A percentile compares a stretch with the other conserved stretches of the same genome.
Evolutionary conservation across 2,888 invertebrate genomes (phyloP).

Genomic region (Dascillus cervinus): DNA sequence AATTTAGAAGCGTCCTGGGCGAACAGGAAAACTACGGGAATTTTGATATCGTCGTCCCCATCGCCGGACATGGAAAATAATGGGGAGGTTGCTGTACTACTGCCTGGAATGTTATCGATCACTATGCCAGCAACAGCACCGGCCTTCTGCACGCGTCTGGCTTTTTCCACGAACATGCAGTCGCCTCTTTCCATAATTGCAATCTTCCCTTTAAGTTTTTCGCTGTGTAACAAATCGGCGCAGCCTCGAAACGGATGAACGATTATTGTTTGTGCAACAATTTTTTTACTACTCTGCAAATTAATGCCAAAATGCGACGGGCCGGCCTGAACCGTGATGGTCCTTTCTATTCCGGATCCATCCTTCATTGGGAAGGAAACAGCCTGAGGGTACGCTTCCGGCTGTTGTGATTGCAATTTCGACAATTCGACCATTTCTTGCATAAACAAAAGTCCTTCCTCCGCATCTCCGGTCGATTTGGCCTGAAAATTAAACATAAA

Average conservation of each 20-base stretch:
- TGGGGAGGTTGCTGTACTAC: slow-evolving; percentile 66
- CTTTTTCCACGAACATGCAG: slow-evolving; percentile 96
- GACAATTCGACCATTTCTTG: slow-evolving; percentile 93
- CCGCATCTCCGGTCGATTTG: slow-evolving; percentile 74
- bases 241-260: slow-evolving; percentile 68
- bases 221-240: slow-evolving; percentile 49
- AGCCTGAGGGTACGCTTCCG: slow-evolving; percentile 50
- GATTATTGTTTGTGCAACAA: slow-evolving; percentile 56
- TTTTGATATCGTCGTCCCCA: slow-evolving; percentile 74
- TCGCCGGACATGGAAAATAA: slow-evolving; percentile 97
- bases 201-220: slow-evolving; percentile 61
- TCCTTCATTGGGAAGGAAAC: slow-evolving; percentile 42
- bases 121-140: slow-evolving; percentile 84
- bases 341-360: slow-evolving; percentile 26
- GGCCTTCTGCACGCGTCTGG: slow-evolving; percentile 68
- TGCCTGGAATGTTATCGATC: slow-evolving; percentile 70
- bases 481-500: slow-evolving; percentile 69
- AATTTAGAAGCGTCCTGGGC: slow-evolving; percentile 65
- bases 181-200: slow-evolving; percentile 83
- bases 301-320: slow-evolving; percentile 87
- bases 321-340: slow-evolving; percentile 60
- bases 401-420: slow-evolving; percentile 55
- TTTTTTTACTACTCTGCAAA: slow-evolving; percentile 55
- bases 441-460: slow-evolving; percentile 92
- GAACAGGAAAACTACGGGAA: slow-evolving; percentile 89